These are phyloP conservation scores for Paraplagusia blochii DNA, from an alignment of 2,113 vertebrate genomes.

Conservation along the genomic window DNA sequence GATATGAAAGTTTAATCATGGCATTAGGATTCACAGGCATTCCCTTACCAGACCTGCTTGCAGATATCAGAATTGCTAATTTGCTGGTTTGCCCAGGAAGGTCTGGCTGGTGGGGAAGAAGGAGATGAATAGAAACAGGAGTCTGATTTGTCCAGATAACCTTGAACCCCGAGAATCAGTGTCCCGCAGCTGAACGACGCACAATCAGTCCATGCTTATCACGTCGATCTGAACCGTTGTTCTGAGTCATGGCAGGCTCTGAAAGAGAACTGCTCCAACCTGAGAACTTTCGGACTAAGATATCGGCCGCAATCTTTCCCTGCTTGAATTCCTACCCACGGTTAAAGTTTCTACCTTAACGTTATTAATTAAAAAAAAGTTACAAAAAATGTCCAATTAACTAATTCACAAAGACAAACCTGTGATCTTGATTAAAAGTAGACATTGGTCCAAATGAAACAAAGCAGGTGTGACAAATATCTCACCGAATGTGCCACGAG, in stretches of 20 bases:
- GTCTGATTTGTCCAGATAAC: slow-evolving; percentile 73
- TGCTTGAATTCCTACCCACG: slow-evolving; percentile 18
- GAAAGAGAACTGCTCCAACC: slow-evolving; percentile 30
- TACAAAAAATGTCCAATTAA: slow-evolving; percentile 35
- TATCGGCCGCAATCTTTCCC: slow-evolving; percentile 48
- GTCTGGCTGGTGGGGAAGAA: slow-evolving; percentile 56
- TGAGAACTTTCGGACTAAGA: slow-evolving; percentile 32
- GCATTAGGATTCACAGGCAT: slow-evolving; percentile 74
- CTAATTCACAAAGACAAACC: too few species aligned
- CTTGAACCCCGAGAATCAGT: slow-evolving; percentile 63
- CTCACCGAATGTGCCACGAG: slow-evolving; percentile 40
- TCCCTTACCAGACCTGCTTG: slow-evolving; percentile 65
- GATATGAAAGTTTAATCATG: slow-evolving; percentile 73
- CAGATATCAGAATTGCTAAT: slow-evolving; percentile 76
- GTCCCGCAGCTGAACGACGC: slow-evolving; percentile 56
- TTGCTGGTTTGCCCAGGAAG: slow-evolving; percentile 59
- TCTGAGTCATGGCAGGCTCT: slow-evolving; percentile 18
- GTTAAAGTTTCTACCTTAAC: slow-evolving; percentile 32
- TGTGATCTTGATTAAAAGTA: slow-evolving; percentile 41
- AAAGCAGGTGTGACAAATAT: slow-evolving; percentile 50
- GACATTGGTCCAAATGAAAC: slow-evolving; percentile 46
- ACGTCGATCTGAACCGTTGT: slow-evolving; percentile 58
- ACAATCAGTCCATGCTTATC: slow-evolving; percentile 69
- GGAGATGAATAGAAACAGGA: slow-evolving; percentile 70
- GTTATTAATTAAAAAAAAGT: slow-evolving; percentile 45